Conservation (phyloP, 2,888 invertebrate species). For the Caenorhabditis sp. region DNA sequence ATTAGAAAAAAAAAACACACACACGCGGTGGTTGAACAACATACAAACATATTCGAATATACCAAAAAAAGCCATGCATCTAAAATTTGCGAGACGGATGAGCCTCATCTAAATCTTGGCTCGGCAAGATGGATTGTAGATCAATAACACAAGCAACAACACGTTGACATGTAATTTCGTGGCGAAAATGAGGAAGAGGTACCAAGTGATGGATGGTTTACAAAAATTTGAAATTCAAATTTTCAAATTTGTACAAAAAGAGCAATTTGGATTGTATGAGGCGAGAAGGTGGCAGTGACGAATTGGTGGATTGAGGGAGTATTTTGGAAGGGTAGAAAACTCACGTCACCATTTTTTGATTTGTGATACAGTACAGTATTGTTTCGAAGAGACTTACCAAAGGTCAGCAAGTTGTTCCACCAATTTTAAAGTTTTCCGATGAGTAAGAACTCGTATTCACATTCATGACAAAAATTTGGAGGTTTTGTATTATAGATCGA, state of each 20-base stretch:
- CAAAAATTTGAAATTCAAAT: neutral
- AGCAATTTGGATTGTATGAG: conserved; percentile 1
- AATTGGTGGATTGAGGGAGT: no score
- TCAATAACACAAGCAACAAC: conserved; percentile 40
- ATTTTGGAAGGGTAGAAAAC: no score
- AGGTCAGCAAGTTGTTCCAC: no score
- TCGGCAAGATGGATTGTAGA: conserved; percentile 41
- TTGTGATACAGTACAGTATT: no score
- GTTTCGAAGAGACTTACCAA: no score
- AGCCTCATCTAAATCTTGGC: conserved; percentile 64
- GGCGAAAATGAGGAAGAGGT: neutral
- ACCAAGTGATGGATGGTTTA: conserved; percentile 23
- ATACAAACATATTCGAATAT: conserved; percentile 37
- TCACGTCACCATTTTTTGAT: no score
- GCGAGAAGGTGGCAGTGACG: neutral
- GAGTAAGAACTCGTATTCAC: no score
- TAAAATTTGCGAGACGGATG: conserved; percentile 61
- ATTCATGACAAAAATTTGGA: no score
- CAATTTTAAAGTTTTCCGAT: no score
- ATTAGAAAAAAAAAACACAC: no score
- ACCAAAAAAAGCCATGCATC: conserved; percentile 64
- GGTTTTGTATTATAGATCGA: no score
- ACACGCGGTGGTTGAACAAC: conserved; percentile 44
- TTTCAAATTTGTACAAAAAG: neutral
- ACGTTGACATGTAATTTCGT: conserved; percentile 15